These are phyloP conservation scores for Nylanderia fulva DNA, from an alignment of 1,140 invertebrate species.

Conservation along the genomic window DNA sequence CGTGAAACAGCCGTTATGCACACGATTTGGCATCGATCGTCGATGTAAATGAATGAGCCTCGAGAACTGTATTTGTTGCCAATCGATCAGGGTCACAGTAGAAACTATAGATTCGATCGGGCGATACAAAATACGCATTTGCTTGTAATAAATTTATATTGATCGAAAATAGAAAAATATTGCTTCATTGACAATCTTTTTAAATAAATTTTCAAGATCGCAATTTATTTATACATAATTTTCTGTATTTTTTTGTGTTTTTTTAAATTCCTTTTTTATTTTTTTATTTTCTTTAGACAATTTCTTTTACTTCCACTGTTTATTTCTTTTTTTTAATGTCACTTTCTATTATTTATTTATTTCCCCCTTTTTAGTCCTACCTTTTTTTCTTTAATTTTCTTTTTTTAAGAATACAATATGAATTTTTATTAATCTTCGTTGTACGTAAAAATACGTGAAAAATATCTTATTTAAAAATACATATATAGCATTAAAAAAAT, in stretches of 20 bases:
- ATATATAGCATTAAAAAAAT: not conserved
- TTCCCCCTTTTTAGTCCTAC: no score
- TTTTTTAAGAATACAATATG: not conserved
- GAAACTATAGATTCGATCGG: slow-evolving; percentile 42
- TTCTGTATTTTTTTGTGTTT: no score
- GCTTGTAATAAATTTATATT: not conserved
- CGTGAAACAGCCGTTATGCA: not conserved
- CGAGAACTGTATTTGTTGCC: slow-evolving; percentile 45
- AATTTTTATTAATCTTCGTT: not conserved
- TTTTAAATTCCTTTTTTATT: no score
- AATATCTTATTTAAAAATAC: not conserved
- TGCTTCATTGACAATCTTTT: not conserved
- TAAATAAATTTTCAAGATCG: slow-evolving; percentile 1
- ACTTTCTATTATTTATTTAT: no score
- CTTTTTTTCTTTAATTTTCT: no score
- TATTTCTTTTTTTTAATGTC: no score
- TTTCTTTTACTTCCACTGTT: no score
- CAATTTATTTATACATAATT: no score
- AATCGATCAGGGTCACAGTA: slow-evolving; percentile 67
- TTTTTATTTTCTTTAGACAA: no score
- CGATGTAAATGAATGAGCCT: slow-evolving; percentile 37
- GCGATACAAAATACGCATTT: slow-evolving; percentile 19
- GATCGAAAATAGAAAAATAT: not conserved
- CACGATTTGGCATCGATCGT: slow-evolving; percentile 46
- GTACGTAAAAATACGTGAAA: not conserved